Base-by-base conservation (phyloP, 2,797 vertebrate genomes). In the Hippocampus kuda region DNA sequence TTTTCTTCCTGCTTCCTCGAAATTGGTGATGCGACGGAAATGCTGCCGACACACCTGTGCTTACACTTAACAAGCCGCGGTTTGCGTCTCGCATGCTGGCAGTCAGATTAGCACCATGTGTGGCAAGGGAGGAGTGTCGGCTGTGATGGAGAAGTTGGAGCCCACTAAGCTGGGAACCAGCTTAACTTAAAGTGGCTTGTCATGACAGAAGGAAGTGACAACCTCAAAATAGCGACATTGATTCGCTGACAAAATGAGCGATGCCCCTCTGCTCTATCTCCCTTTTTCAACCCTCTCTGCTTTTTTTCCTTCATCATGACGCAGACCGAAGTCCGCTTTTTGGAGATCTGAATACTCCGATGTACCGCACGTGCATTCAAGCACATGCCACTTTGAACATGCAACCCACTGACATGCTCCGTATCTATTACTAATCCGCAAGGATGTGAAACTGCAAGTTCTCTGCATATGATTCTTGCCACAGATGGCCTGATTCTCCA, bases 171-270 rank as follows among this genome's bases (percentile, higher is more conserved):
- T 88, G 81, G 86, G 87, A 86, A 87, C 85, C 77, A 70, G 85
- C 84, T 90, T 89, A 89, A 85, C 81, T 76, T 79, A 88, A 89
- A 89, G 88, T 87, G 86, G 87, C 86, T 89, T 87, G 87, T 89
- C 89, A 90, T 88, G 87, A 87, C 85, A 83, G 83, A 85, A 89
- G 88, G 89, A 89, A 90, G 86, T 90, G 86, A 84, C 88, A 88
- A 83, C 78, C 85, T 90, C 85, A 87, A 90, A 90, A 91, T 90
- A 89, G 88, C 88, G 85, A 89, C 87, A 81, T 84, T 71, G 67
- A 85, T 87, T 88, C 89, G 84, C 78, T 71, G 76, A 79, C 78
- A 75, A 70, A 84, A 81, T 0, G 15, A 26, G 44, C 10, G 24
- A 48, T 65, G 6, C 8, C 12, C 66, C 71, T 34, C 61, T n/a